Base-by-base conservation (phyloP, 2,113 vertebrate genomes). In the Grammomys surdaster region DNA sequence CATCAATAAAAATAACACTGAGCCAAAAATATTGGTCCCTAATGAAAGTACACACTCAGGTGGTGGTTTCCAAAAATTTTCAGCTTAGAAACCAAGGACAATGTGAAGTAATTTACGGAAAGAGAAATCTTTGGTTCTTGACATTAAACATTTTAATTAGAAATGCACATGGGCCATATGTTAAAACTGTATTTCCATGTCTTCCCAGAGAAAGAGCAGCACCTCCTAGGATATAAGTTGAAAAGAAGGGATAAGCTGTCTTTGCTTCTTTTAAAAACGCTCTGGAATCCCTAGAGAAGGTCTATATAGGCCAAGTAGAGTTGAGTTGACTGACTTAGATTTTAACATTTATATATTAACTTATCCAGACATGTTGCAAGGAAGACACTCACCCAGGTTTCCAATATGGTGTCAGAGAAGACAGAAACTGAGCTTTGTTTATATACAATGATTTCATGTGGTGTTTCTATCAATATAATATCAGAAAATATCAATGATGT, bases 81-180 rank as follows among this genome's bases (percentile, higher is more conserved):
- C 85, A 93, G 80, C 70, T 94, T 96, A 54, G 85, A 93, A 96
- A 95, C 78, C 54, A 97, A 95, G 88, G 86, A 93, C 96, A 93
- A 96, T 84, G 69, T 46, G 77, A 77, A 91, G 70, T 95, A 88
- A 96, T 96, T 97, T 94, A 97, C 93, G 70, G 76, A 86, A 97
- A 96, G 69, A 36, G 88, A 73, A 89, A 48, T 89, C 81, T 90
- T 16, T 80, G 82, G 88, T 90, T 89, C 58, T 95, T 94, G 95
- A 97, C 97, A 95, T 92, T 95, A 94, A 96, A 95, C 72, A 91
- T 96, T 97, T 97, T 98, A 94, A 97, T 97, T 97, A 96, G 90
- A 98, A 98, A 91, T 72, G 46, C 96, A 97, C 82, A 97, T 95
- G 95, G 87, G 6, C 87, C 96, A 84, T 91, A 96, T 94, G 95